Conservation (phyloP, 2,113 vertebrate genomes). For the Montifringilla adamsi region DNA sequence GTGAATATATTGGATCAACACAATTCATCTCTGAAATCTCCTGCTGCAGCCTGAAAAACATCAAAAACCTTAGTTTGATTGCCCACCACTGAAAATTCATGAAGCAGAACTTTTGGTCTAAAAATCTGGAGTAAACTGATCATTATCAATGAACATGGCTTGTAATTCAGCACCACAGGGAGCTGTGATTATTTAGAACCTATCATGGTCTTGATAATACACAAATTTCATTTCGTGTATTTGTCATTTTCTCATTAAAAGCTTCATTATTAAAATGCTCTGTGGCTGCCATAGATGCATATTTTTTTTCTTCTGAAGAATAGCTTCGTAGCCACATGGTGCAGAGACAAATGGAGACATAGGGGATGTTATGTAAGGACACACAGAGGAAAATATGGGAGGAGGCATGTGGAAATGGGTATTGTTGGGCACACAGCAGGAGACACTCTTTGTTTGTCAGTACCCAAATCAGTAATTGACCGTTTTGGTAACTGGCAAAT, state of each 20-base stretch:
- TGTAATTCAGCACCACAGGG: background rate
- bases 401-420: background rate
- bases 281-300: background rate
- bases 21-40: background rate
- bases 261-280: background rate
- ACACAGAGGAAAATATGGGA: background rate
- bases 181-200: background rate
- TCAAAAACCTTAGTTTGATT: accelerated
- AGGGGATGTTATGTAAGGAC: accelerated
- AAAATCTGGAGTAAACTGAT: background rate
- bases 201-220: accelerated
- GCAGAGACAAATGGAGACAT: background rate
- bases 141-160: background rate
- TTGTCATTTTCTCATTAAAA: background rate
- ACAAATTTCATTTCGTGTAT: background rate
- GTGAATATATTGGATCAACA: background rate
- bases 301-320: background rate
- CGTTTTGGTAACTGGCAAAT: accelerated
- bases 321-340: background rate
- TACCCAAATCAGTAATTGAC: background rate
- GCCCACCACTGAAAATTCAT: background rate
- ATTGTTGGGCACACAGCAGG: background rate
- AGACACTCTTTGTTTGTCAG: background rate
- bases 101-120: background rate
- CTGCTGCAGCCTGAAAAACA: background rate